Conservation (phyloP, 2,888 invertebrate genomes). For the Drosophila phalerata region DNA sequence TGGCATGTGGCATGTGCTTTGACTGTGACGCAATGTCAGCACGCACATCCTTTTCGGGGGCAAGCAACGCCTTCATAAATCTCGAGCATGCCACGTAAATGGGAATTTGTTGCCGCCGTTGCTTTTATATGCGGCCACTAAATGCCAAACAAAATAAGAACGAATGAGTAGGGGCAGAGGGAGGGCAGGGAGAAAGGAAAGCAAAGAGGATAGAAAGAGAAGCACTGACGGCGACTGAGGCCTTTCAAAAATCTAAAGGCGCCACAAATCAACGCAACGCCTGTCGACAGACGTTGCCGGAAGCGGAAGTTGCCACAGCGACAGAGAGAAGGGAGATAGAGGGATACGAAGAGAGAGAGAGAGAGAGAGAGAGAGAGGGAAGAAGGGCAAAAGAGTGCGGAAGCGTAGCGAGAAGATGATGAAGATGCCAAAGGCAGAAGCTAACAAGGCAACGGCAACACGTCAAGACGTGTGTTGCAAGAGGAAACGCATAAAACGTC, state of each 20-base stretch:
- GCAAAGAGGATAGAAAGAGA: background rate
- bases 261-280: slow-evolving; percentile 73
- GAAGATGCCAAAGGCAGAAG: slow-evolving; percentile 53
- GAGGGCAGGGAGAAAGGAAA: background rate
- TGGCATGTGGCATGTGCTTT: slow-evolving; percentile 1
- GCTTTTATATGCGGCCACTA: slow-evolving; percentile 64
- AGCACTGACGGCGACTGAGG: slow-evolving; percentile 3
- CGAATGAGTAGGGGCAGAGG: slow-evolving; percentile 3
- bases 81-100: slow-evolving; percentile 69
- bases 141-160: slow-evolving; percentile 66
- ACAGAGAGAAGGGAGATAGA: slow-evolving; percentile 22
- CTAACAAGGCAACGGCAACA: slow-evolving; percentile 62
- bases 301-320: slow-evolving; percentile 69
- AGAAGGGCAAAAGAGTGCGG: background rate
- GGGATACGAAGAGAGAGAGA: background rate
- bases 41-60: slow-evolving; percentile 63
- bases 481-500: slow-evolving; percentile 72
- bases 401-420: slow-evolving; percentile 36
- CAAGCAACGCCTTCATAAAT: slow-evolving; percentile 57
- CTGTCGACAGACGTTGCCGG: slow-evolving; percentile 60
- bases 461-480: slow-evolving; percentile 27
- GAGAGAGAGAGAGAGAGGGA: background rate
- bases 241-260: slow-evolving; percentile 53
- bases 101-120: slow-evolving; percentile 70
- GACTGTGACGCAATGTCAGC: slow-evolving; percentile 59